These are phyloP conservation scores for Dasyornis broadbenti DNA, from an alignment of 2,113 vertebrate species.

Conservation along the genomic window DNA sequence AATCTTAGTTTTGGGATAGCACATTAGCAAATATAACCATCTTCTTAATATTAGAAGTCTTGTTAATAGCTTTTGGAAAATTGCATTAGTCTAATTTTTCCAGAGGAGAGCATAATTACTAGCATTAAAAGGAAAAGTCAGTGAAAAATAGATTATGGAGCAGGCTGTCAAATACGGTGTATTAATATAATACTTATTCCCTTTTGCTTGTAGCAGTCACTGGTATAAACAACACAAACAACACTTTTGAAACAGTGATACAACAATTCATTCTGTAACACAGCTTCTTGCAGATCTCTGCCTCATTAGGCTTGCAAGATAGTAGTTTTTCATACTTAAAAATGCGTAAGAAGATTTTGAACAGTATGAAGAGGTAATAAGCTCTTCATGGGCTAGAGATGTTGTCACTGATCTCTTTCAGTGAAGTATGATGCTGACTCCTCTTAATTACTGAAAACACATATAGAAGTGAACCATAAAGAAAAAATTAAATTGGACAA, in stretches of 20 bases:
- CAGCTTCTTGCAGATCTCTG: neutral
- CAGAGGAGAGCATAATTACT: neutral
- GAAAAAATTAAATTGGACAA: neutral
- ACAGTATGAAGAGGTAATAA: neutral
- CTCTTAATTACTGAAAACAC: neutral
- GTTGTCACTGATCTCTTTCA: neutral
- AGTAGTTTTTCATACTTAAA: neutral
- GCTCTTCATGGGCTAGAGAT: neutral
- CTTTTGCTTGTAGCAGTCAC: neutral
- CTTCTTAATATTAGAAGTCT: neutral
- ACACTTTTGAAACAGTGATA: neutral
- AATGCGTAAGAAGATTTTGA: neutral
- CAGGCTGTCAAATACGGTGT: neutral
- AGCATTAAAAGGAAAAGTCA: neutral
- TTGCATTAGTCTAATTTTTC: neutral
- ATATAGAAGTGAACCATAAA: neutral
- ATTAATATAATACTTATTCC: neutral
- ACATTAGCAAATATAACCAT: neutral
- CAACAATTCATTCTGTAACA: neutral
- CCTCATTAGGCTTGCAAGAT: neutral
- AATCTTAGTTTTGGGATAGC: neutral
- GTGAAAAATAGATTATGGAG: neutral
- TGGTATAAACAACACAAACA: neutral
- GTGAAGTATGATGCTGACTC: neutral
- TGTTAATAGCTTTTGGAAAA: conserved; percentile 14